Conservation (phyloP, 2,888 invertebrate genomes). For the Mycalesis mineus region DNA sequence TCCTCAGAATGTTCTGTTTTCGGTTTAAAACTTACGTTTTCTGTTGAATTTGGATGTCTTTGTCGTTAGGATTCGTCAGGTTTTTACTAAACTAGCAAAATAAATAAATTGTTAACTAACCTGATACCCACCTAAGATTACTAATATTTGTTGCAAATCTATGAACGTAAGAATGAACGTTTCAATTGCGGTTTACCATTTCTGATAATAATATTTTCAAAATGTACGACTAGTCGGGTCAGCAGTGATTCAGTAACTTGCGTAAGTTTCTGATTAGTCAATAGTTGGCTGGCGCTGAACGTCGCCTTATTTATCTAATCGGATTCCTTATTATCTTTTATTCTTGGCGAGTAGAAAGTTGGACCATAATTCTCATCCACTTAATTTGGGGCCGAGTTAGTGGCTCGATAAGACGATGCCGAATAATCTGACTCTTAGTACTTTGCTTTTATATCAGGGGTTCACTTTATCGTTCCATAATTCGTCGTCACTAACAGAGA, state of each 20-base stretch:
- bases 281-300: conserved; percentile 31
- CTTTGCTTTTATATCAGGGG: conserved; percentile 63
- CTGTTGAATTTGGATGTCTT: too few species aligned
- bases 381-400: conserved; percentile 68
- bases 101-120: too few species aligned
- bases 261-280: conserved; percentile 22
- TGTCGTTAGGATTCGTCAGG: too few species aligned
- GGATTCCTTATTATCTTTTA: conserved; percentile 69
- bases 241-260: conserved; percentile 16
- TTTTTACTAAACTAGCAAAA: too few species aligned
- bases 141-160: too few species aligned
- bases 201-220: conserved; percentile 2
- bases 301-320: conserved; percentile 66
- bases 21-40: too few species aligned
- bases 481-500: conserved; percentile 52
- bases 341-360: conserved; percentile 64
- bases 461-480: conserved; percentile 60
- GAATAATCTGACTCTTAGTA: conserved; percentile 62
- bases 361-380: conserved; percentile 68
- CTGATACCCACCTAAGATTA: too few species aligned
- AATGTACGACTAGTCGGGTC: neutral
- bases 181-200: neutral
- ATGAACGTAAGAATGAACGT: neutral
- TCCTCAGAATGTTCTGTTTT: too few species aligned
- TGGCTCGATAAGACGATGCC: conserved; percentile 62